These are phyloP conservation scores for Agapornis canus DNA, from an alignment of 2,797 vertebrate species.

Conservation along the genomic window DNA sequence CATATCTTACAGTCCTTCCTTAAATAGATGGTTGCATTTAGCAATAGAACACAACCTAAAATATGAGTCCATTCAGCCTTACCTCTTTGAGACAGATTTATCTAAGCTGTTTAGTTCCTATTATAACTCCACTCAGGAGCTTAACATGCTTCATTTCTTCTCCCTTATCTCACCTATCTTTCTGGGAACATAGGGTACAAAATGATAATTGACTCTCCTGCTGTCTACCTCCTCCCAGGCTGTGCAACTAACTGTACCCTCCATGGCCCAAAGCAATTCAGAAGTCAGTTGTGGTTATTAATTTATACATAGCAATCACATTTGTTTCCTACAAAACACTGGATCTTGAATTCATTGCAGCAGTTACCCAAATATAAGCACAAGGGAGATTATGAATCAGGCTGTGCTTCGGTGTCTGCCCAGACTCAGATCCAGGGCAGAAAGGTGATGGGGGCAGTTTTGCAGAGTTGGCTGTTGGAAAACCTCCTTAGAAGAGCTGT, in stretches of 20 bases:
- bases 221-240: slow-evolving; percentile 14
- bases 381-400: neutral
- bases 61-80: slow-evolving; percentile 23
- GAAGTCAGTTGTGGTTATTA: slow-evolving; percentile 1
- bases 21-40: slow-evolving; percentile 49
- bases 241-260: neutral
- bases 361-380: neutral
- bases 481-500: neutral
- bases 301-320: neutral
- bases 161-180: slow-evolving; percentile 45
- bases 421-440: neutral
- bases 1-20: neutral
- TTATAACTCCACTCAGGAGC: slow-evolving; percentile 12
- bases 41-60: slow-evolving; percentile 34
- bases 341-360: neutral
- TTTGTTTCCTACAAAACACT: slow-evolving; percentile 7
- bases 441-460: neutral
- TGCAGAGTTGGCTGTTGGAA: neutral
- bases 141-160: neutral
- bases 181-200: slow-evolving; percentile 22
- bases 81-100: slow-evolving; percentile 41
- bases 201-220: slow-evolving; percentile 22
- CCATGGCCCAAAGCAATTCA: neutral
- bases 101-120: slow-evolving; percentile 1
- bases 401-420: neutral